Base-by-base conservation (phyloP, 2,797 vertebrate genomes). In the Cyprinodon diabolis region DNA sequence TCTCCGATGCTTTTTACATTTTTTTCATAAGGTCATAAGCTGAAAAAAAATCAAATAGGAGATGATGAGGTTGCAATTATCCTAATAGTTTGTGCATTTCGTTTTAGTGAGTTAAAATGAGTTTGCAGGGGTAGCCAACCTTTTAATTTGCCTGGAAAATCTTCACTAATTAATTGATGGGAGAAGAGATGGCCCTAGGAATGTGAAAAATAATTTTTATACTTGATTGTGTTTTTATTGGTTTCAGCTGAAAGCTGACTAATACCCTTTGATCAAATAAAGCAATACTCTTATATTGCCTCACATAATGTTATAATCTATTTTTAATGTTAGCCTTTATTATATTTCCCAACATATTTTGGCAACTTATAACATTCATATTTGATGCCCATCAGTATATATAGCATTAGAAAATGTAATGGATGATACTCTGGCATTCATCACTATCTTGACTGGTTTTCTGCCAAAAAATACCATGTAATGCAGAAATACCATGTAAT, bases 71-170 rank as follows among this genome's bases (percentile, higher is more conserved):
- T 56, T 74, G 71, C 67, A 58, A 45, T 48, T 43, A 25, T 52
- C 58, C 55, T 69, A 51, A 77, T 76, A 45, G 80, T 71, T 47
- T 45, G 21, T 74, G 58, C 52, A 74, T 80, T 55, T 86, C 5
- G 71, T 82, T 84, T 84, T 52, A 69, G 62, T 63, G 51, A 78
- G 60, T 71, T 69, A 8, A 76, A 85, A 86, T 78, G 67, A 77
- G 71, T 79, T 79, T 80, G 68, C 65, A 58, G 72, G 54, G 68
- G 67, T 52, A 77, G 68, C 56, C 57, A 66, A 56, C 40, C 48
- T 78, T 75, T 86, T 68, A 52, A 78, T 88, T 85, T 83, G 84
- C 83, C 85, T 85, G 67, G 37, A n/a, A 37, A 12, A 66, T 70
- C 62, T 80, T 35, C 60, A n/a, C 74, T 69, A 49, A 79, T 84